These are phyloP conservation scores for Dendroctonus valens DNA, from an alignment of 1,140 invertebrate genomes.

Conservation along the genomic window DNA sequence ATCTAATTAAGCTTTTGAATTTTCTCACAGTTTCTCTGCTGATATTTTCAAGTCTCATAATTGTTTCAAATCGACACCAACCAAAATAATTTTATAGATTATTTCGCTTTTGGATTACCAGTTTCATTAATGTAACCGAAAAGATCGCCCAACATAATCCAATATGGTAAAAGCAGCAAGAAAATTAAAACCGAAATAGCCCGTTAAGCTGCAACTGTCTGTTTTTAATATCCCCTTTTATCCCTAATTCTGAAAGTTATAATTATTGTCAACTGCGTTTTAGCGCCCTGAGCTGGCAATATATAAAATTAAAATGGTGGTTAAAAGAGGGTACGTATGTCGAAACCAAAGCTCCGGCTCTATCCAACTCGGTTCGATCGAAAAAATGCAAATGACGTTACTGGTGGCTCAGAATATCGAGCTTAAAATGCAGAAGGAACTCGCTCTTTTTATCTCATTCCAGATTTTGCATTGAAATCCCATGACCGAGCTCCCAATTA, in stretches of 20 bases:
- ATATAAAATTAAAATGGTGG: constrained; percentile 32
- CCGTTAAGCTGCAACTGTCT: constrained; percentile 24
- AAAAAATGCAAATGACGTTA: constrained; percentile 33
- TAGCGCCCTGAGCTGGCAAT: constrained; percentile 26
- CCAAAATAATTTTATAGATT: background rate
- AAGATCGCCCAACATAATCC: constrained; percentile 3
- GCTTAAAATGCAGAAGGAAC: too few relatives aligned
- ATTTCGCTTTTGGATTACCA: background rate
- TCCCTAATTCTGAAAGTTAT: constrained; percentile 30
- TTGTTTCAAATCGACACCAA: too few relatives aligned
- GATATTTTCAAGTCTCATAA: too few relatives aligned
- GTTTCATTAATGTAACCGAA: background rate
- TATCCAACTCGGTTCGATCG: constrained; percentile 31
- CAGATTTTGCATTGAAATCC: too few relatives aligned
- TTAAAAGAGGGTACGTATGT: constrained; percentile 32
- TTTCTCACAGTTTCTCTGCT: too few relatives aligned
- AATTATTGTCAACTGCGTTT: constrained; percentile 33
- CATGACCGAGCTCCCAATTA: too few relatives aligned
- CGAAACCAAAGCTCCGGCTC: constrained; percentile 21
- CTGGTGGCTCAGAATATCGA: too few relatives aligned
- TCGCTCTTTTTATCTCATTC: too few relatives aligned
- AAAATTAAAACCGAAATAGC: constrained; percentile 30
- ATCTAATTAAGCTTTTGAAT: too few relatives aligned
- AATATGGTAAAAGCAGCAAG: constrained; percentile 15
- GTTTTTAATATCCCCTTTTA: constrained; percentile 28